A percentile compares a stretch with the other conserved stretches of the same genome.
Evolutionary conservation across 2,888 invertebrate species (phyloP).

Genomic region (Mesorhabditis spiculigera): DNA sequence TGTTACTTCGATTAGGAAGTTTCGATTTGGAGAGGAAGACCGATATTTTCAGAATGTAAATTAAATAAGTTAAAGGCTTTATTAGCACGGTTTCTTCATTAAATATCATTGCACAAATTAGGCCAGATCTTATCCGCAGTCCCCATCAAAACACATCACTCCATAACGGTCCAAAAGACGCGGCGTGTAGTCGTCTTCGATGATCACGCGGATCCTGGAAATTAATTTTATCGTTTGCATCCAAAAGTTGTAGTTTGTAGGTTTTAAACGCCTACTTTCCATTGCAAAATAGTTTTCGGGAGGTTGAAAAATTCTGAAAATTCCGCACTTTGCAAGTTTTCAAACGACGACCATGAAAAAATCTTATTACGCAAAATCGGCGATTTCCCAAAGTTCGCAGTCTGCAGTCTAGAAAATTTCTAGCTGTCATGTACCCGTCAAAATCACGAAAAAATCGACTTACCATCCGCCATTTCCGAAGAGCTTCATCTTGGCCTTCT

Average conservation of each 20-base stretch:
- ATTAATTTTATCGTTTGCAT: not conserved
- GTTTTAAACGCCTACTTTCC: too few species aligned
- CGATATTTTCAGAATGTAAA: too few species aligned
- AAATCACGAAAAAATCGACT: conserved; percentile 2
- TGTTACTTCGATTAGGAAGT: too few species aligned
- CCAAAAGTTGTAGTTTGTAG: not conserved
- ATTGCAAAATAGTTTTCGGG: not conserved
- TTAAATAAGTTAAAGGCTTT: too few species aligned
- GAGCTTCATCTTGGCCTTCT: conserved; percentile 32
- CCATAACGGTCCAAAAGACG: conserved; percentile 29
- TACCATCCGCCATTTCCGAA: conserved; percentile 32
- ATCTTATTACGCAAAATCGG: too few species aligned
- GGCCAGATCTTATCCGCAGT: conserved; percentile 21
- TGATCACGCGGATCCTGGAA: conserved; percentile 13
- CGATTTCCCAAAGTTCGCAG: too few species aligned
- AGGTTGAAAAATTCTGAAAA: too few species aligned
- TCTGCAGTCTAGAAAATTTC: not conserved
- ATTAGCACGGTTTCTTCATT: too few species aligned
- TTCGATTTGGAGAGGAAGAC: too few species aligned
- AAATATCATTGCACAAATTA: too few species aligned
- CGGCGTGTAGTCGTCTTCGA: conserved; percentile 21
- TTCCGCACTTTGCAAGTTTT: conserved; percentile 11
- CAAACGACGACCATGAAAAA: too few species aligned
- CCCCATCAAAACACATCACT: conserved; percentile 34
- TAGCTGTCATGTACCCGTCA: not conserved